Percentiles rank a stretch among this genome's conserved stretches.
Conservation (phyloP, 2,888 invertebrate species). For the Phyto melanocephala region DNA sequence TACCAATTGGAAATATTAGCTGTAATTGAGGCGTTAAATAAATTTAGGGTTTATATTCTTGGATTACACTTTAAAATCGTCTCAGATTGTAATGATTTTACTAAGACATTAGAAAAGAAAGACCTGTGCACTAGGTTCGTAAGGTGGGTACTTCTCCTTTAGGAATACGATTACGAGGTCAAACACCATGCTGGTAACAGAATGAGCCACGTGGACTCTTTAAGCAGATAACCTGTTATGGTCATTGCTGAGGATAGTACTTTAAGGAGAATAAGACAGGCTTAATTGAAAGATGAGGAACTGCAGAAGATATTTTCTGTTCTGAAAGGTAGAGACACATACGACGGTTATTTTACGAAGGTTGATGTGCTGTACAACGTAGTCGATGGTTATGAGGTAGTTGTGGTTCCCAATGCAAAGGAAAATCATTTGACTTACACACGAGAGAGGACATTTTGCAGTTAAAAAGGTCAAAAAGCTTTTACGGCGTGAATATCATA, state of each 20-base stretch:
- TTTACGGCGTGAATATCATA: slow-evolving; percentile 47
- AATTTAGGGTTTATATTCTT: slow-evolving; percentile 68
- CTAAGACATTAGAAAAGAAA: slow-evolving; percentile 61
- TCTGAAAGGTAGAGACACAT: slow-evolving; percentile 4
- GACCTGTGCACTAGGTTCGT: slow-evolving; percentile 57
- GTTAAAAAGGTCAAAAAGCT: slow-evolving; percentile 45
- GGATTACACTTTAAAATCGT: too few species aligned
- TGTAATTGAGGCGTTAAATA: slow-evolving; percentile 63
- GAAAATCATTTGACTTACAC: slow-evolving; percentile 51
- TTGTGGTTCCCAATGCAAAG: slow-evolving; percentile 44
- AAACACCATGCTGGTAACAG: slow-evolving; percentile 58
- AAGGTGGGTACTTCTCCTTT: slow-evolving; percentile 48
- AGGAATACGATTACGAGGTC: slow-evolving; percentile 58
- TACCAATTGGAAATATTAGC: slow-evolving; percentile 51
- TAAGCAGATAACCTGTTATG: slow-evolving; percentile 59
- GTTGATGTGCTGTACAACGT: slow-evolving; percentile 50
- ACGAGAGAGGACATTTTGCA: slow-evolving; percentile 49
- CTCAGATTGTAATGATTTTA: slow-evolving; percentile 64
- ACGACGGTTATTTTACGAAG: slow-evolving; percentile 57
- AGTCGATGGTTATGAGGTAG: slow-evolving; percentile 27
- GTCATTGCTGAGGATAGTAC: slow-evolving; percentile 19
- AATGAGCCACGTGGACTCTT: slow-evolving; percentile 61
- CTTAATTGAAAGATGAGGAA: slow-evolving; percentile 55
- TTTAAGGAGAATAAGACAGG: slow-evolving; percentile 30
- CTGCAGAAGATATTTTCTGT: slow-evolving; percentile 44